A percentile compares a stretch with the other conserved stretches of the same genome.
phyloP scores from a whole-genome alignment of 1,140 invertebrate genomes.

The Trichonephila clavata region DNA sequence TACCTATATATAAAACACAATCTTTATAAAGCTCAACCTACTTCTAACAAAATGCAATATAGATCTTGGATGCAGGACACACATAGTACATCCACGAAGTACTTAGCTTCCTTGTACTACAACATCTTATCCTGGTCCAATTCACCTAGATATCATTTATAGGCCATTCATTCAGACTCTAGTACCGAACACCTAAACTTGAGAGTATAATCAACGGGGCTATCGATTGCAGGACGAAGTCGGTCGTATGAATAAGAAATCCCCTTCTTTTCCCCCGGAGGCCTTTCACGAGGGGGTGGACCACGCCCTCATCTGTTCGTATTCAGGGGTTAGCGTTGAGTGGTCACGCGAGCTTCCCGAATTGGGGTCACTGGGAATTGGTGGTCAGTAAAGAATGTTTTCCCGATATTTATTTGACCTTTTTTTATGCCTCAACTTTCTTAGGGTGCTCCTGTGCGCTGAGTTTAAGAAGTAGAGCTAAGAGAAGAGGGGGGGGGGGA shows the following conservation, averaged over 20 bases:
- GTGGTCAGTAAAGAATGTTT: conserved; percentile 36
- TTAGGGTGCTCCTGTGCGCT: too few species aligned
- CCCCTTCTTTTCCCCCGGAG: background rate
- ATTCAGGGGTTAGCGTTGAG: background rate
- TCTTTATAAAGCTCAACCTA: too few species aligned
- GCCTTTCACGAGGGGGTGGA: background rate
- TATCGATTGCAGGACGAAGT: background rate
- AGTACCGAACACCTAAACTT: background rate
- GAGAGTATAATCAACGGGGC: background rate
- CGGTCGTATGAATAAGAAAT: background rate
- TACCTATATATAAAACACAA: too few species aligned
- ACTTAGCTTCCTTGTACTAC: background rate
- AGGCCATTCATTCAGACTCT: background rate
- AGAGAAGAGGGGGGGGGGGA: too few species aligned
- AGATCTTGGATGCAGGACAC: background rate
- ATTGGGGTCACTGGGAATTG: background rate
- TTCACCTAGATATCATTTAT: background rate
- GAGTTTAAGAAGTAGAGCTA: too few species aligned
- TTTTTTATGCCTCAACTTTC: background rate
- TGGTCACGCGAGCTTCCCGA: conserved; percentile 9
- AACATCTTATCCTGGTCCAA: background rate
- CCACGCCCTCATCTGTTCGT: background rate
- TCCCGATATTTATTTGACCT: background rate
- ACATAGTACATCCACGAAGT: background rate
- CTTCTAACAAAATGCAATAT: too few species aligned